Base-by-base conservation (phyloP, 1,140 invertebrate species). In the Musca vetustissima region DNA sequence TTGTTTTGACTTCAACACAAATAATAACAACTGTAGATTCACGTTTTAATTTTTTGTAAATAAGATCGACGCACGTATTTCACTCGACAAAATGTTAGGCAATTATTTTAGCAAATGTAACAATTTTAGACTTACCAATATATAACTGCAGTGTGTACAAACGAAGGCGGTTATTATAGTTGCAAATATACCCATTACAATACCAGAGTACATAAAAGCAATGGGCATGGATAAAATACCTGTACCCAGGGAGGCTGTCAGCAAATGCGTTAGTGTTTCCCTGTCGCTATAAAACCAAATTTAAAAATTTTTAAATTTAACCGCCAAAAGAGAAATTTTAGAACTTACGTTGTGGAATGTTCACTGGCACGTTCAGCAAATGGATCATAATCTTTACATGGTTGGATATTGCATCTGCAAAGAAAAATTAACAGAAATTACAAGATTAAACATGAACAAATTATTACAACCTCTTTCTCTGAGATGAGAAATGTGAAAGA, bases 211-310 rank as follows among this genome's bases (percentile, higher is more conserved):
- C 76, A 88, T 90, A 74, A 97, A 93, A 15, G 94, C 94, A 47
- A 87, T 83, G 0, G 94, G 94, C 93, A 97, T 96, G 14, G 94
- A 92, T 68, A 97, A 83, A 73, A 97, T 95, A 50, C 95, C 95
- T 4, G 94, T 96, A 11, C 95, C 95, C 53, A 97, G 86, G 15
- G 94, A 95, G 11, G 92, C 92, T 83, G 95, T 95, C 69, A 95
- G 83, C 70, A 95, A 85, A 86, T 95, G 93, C 50, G 91, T 93
- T 57, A 95, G 84, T 0, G 93, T 95, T 76, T 93, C 92, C 77
- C 87, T 89, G 82, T 94, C 90, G 43, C 92, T 32, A 9, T 3
- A 32, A 32, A 32, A 32, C 4, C 3, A 32, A 32, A 32, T 32
- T 4, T 4, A 9, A 32, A 32, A 32, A 32, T 4, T 9, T 32